Evolutionary conservation across 2,888 invertebrate species (phyloP), one percentile per base, ranked within the genome.

Genomic region (Drosophila niveifrons): DNA sequence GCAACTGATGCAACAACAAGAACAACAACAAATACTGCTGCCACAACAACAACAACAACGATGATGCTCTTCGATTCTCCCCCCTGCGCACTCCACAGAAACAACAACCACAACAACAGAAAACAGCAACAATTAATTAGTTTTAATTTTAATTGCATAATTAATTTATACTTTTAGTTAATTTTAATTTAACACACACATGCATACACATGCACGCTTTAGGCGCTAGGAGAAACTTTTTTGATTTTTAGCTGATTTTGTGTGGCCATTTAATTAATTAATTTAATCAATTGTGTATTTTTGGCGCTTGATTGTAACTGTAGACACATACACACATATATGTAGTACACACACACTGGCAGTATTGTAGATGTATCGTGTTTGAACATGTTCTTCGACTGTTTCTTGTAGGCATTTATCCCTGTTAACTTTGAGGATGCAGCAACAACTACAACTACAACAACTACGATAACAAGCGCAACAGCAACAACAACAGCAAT

Each of bases 351-450:
- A 34, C 52, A 39, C 18, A 59, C 29, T 57, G 31, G 46, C 55
- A 43, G 47, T 61, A 44, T 39, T 65, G 57, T 72, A 68, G 59
- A 48, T 47, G 61, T 56, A 57, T 72, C 1, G 56, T 78, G 44
- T 74, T 72, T 82, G 68, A 72, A 71, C 23, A 76, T 82, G 74
- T 84, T 84, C 83, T 85, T 63, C 66, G 79, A 80, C 55, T 78
- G 62, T 79, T 80, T 83, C 83, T 92, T 92, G 83, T 92, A 92
- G 92, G 92, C 90, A 92, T 92, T 91, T 92, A 92, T 90, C 92
- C 92, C 79, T 92, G 92, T 92, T 92, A 92, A 92, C 92, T 92
- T 91, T 91, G 91, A 91, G 92, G 92, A 91, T 89, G 87, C 89
- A 78, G 68, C 73, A 67, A 66, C 72, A 74, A 61, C 77, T 62